phyloP scores from a whole-genome alignment of 1,140 invertebrate species.

The Wasmannia auropunctata region DNA sequence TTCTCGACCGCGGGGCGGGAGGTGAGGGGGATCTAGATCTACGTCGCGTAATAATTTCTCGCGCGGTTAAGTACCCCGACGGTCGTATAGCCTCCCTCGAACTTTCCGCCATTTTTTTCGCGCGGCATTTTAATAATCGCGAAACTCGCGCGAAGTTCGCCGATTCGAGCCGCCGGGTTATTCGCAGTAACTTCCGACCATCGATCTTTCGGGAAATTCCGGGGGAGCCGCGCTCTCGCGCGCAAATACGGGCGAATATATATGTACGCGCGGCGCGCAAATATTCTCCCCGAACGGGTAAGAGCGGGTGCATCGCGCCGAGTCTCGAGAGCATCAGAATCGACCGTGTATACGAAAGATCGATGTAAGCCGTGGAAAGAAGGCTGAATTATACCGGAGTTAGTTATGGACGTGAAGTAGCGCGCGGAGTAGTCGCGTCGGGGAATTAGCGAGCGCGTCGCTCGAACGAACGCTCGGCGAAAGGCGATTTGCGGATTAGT shows the following conservation, averaged over 20 bases:
- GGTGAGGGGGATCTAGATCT: neutral
- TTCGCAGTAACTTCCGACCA: conserved; percentile 26
- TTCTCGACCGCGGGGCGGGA: neutral
- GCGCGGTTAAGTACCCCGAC: neutral
- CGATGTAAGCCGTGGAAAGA: conserved; percentile 52
- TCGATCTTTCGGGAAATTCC: conserved; percentile 51
- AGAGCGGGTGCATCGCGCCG: neutral
- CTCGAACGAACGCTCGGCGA: conserved; percentile 6
- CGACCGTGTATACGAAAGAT: conserved; percentile 29
- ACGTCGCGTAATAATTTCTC: conserved; percentile 35
- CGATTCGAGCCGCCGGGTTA: neutral
- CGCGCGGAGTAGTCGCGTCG: conserved; percentile 23
- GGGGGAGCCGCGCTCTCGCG: conserved; percentile 4
- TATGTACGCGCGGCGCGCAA: conserved; percentile 14
- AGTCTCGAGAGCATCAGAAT: neutral
- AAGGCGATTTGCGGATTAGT: conserved; percentile 54
- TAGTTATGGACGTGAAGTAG: conserved; percentile 38
- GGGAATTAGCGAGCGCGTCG: conserved; percentile 42
- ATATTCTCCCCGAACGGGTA: conserved; percentile 13
- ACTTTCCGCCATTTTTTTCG: conserved; percentile 47
- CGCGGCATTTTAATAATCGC: conserved; percentile 46
- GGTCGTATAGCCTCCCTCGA: neutral
- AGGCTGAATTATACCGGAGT: conserved; percentile 52
- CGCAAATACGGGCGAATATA: conserved; percentile 19
- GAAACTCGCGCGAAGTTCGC: conserved; percentile 19